Conservation (phyloP, 2,888 invertebrate species). For the Caenorhabditis panamensis region DNA sequence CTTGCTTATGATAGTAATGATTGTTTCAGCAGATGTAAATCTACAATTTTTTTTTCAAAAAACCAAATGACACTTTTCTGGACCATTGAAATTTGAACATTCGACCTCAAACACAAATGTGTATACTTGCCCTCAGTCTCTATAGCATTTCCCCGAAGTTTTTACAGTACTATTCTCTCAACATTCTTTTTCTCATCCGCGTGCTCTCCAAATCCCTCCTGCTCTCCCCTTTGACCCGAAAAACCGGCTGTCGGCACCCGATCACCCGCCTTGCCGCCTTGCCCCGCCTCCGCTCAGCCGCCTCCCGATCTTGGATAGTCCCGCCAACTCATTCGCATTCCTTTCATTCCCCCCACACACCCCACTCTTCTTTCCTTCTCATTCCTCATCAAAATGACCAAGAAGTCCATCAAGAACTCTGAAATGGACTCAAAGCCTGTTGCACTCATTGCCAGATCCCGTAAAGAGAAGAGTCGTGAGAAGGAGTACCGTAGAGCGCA, state of each 20-base stretch:
- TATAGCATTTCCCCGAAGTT: too few species aligned
- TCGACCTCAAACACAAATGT: too few species aligned
- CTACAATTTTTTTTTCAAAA: too few species aligned
- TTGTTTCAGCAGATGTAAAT: too few species aligned
- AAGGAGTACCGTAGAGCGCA: constrained; percentile 43
- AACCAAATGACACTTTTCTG: too few species aligned
- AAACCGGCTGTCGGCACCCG: too few species aligned
- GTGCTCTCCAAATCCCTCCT: background rate
- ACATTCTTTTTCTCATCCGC: too few species aligned
- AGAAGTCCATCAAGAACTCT: background rate
- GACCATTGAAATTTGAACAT: too few species aligned
- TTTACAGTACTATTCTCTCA: too few species aligned
- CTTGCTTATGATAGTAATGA: too few species aligned
- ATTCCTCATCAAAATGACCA: background rate
- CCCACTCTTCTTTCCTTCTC: background rate
- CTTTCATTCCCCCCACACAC: background rate
- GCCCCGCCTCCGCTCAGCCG: background rate
- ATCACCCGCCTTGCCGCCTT: background rate
- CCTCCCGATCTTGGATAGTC: background rate
- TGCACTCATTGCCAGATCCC: background rate
- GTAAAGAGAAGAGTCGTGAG: constrained; percentile 34
- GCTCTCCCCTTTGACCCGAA: background rate
- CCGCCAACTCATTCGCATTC: background rate
- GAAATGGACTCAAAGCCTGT: background rate
- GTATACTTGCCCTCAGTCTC: too few species aligned